Base-by-base conservation (phyloP, 2,797 vertebrate genomes). In the Brachyrhaphis roseni region DNA sequence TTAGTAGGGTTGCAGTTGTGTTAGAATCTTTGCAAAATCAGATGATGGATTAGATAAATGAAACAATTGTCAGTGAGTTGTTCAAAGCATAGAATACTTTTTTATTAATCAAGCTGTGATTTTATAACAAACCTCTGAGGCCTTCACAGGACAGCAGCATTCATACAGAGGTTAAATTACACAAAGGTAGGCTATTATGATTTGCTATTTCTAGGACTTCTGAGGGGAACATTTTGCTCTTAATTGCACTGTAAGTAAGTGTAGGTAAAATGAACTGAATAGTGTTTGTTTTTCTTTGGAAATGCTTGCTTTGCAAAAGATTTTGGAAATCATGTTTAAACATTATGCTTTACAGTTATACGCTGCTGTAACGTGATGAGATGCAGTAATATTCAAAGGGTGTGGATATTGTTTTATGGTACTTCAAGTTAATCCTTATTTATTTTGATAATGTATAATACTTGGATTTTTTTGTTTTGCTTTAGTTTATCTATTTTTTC, bases 401-500 rank as follows among this genome's bases (percentile, higher is more conserved):
- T 41, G 64, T 43, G n/a, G 26, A 41, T 70, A 43, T 43, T 26
- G 1, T 41, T 41, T 23, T 8, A 13, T 3, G 0, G 20, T 26
- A 26, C 36, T 68, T 10, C 23, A 75, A 73, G 62, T 68, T 70
- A 78, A 77, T 78, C 64, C 62, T 34, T 74, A 70, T 49, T 43
- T 43, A 66, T 43, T 78, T 66, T 53, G 2, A 41, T 78, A 59
- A 53, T 74, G 74, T 59, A 23, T 72, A 15, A 46, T 59, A 34
- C 39, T 20, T 66, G 23, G 16, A 23, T 51, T n/a, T 57, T 57
- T 39, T 31, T 28, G 51, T 28, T 39, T 31, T 53, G 36, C 68
- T 15, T 64, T 45, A 12, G 11, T 75, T 13, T 13, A 13, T 57
- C n/a, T 28, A 13, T 0, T 59, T 64, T 20, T 34, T 53, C n/a